Percentiles rank a stretch among this genome's conserved stretches.
Evolutionary conservation across 2,797 vertebrate species (phyloP).

Genomic region (Melanotaenia boesemani): DNA sequence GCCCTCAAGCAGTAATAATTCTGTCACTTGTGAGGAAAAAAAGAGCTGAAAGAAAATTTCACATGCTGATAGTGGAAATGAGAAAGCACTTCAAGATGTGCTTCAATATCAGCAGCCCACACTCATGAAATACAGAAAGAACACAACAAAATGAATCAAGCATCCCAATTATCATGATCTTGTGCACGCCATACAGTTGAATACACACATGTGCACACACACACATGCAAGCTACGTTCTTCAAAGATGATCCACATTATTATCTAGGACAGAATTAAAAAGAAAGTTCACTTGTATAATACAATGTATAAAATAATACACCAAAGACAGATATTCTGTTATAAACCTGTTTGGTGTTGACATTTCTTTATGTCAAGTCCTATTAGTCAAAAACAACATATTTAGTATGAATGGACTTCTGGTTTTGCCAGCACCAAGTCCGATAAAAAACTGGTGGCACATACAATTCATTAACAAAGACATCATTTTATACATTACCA

Average conservation of each 20-base stretch:
- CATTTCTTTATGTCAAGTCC: background rate
- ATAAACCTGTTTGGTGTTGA: background rate
- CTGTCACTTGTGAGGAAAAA: constrained; percentile 27
- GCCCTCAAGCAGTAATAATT: constrained; percentile 35
- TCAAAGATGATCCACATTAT: constrained; percentile 26
- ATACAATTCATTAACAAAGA: background rate
- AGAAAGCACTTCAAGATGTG: constrained; percentile 42
- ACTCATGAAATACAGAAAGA: constrained; percentile 40
- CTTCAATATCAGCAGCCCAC: constrained; percentile 37
- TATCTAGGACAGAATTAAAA: background rate
- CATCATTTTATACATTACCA: background rate
- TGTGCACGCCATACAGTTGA: constrained; percentile 15
- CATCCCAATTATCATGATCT: constrained; percentile 35
- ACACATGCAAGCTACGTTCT: background rate
- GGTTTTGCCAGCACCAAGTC: background rate
- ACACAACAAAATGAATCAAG: constrained; percentile 38
- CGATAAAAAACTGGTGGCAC: background rate
- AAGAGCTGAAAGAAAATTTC: constrained; percentile 29
- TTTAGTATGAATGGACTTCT: background rate
- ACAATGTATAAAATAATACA: background rate
- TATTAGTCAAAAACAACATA: constrained; percentile 4
- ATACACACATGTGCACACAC: background rate
- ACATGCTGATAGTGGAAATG: constrained; percentile 36
- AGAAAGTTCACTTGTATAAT: constrained; percentile 10
- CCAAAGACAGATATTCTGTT: background rate